Evolutionary conservation across 2,888 invertebrate species (phyloP), one percentile per base, ranked within the genome.

Genomic region (Coelopa pilipes): DNA sequence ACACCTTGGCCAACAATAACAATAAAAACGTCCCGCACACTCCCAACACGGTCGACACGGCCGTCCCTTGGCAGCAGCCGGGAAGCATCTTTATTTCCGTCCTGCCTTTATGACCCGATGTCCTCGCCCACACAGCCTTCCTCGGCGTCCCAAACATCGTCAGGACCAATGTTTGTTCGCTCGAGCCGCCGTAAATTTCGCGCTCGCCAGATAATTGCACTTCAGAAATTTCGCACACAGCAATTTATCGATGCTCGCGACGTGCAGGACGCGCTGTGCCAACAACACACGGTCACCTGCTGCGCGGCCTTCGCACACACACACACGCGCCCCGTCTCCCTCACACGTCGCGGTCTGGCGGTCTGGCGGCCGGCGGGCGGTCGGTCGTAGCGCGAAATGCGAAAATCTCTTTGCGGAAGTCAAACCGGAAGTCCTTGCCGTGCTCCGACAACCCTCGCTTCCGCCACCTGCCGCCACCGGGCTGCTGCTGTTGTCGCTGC

Each of bases 191-290:
- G 63, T 65, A 71, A 65, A 65, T 71, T 63, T 71, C 21, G 13
- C 55, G 53, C 47, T 19, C 50, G 63, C n/a, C 45, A 53, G 19
- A 55, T 71, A 71, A 71, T 71, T 65, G 71, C 71, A 71, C 71
- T 63, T 65, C 65, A 71, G 65, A 71, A 71, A 65, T 46, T 65
- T 55, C 65, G 53, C 65, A 34, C 45, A 55, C 17, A 71, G 55
- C 71, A 63, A 71, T 71, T 65, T 71, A 46, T 71, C 65, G 13
- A 65, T 55, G 65, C 53, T 50, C 59, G 57, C 17, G 53, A 53
- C 53, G n/a, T 53, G 53, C 53, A 53, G 13, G 53, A 15, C 53
- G n/a, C 53, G n/a, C 3, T 34, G 34, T 53, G 10, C 13, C 3
- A 53, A n/a, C 53, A 53, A 53, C 34, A 34, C 34, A 53, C 3